Base-by-base conservation (phyloP, 2,888 invertebrate genomes). In the Campoletis raptor region DNA sequence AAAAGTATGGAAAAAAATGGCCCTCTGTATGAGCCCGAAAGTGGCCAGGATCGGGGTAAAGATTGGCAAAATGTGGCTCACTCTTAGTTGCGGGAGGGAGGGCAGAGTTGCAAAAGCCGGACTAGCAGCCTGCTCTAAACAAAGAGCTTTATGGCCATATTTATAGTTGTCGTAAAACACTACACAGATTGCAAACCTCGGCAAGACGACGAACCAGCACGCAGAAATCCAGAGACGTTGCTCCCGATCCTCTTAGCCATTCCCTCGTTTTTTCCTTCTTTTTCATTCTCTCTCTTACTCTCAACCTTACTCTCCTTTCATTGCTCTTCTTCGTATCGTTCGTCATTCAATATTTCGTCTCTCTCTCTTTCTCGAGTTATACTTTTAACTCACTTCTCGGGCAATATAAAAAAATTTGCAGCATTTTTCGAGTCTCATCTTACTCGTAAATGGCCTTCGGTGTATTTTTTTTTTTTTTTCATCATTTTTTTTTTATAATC, bases 151-250 rank as follows among this genome's bases (percentile, higher is more conserved):
- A 93, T 91, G 90, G 90, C 90, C 92, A 92, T 93, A 94, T 94
- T 94, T 94, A 94, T 94, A 93, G 93, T 92, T 93, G 93, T 93
- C 93, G 92, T 94, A 94, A 94, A 94, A 93, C 92, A 93, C 93
- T 92, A 92, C 91, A 90, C 92, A 92, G 93, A 94, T 94, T 93
- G 92, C 93, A 91, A 92, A 92, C 92, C 92, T 92, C 92, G 91
- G 91, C 90, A 90, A 90, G 87, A 90, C 91, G 89, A 89, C 91
- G 67, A 80, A 85, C 79, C 86, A 57, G 86, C 83, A 83, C 85
- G 86, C 81, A 82, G 81, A 70, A 15, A 30, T 18, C 30, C 82
- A 30, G 76, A 86, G 67, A 81, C 86, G 81, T 82, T 83, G 81
- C 89, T 86, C 57, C 73, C 54, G 82, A 78, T 87, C 84, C 70